phyloP scores from a whole-genome alignment of 2,113 vertebrate genomes.

The Planiliza haematocheilus region DNA sequence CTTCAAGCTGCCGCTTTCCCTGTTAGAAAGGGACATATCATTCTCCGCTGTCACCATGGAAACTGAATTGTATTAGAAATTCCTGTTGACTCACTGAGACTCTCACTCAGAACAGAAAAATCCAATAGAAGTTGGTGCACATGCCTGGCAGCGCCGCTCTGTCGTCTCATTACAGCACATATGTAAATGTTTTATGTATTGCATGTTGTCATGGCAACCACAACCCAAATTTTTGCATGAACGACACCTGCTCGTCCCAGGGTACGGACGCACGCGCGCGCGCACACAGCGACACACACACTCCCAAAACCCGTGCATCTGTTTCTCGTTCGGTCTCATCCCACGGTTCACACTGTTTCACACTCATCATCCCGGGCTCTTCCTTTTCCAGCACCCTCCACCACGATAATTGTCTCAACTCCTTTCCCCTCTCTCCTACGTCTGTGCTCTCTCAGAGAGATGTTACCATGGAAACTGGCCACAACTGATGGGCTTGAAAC shows the following conservation, averaged over 20 bases:
- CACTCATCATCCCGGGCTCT: slow-evolving; percentile 57
- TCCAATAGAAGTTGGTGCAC: slow-evolving; percentile 38
- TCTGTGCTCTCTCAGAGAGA: slow-evolving; percentile 72
- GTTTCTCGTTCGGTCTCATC: slow-evolving; percentile 47
- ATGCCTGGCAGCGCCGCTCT: slow-evolving; percentile 23
- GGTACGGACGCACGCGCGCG: neutral
- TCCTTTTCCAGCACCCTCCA: slow-evolving; percentile 68
- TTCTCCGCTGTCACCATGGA: slow-evolving; percentile 81
- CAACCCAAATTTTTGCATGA: neutral
- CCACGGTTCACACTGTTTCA: slow-evolving; percentile 60
- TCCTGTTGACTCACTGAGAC: slow-evolving; percentile 77
- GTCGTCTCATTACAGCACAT: neutral
- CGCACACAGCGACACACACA: slow-evolving; percentile 11
- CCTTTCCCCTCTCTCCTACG: slow-evolving; percentile 67
- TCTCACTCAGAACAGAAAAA: slow-evolving; percentile 58
- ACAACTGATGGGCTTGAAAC: slow-evolving; percentile 81
- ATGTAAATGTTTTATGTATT: slow-evolving; percentile 3
- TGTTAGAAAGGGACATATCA: slow-evolving; percentile 72
- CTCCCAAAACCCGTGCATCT: slow-evolving; percentile 41
- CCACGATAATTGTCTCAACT: slow-evolving; percentile 66
- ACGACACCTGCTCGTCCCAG: slow-evolving; percentile 11
- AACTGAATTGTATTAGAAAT: slow-evolving; percentile 82
- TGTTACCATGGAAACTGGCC: slow-evolving; percentile 86
- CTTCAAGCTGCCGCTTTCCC: slow-evolving; percentile 56
- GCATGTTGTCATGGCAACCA: slow-evolving; percentile 26